Evolutionary conservation across 2,888 invertebrate genomes (phyloP).

Genomic region (Masnerella sp.): DNA sequence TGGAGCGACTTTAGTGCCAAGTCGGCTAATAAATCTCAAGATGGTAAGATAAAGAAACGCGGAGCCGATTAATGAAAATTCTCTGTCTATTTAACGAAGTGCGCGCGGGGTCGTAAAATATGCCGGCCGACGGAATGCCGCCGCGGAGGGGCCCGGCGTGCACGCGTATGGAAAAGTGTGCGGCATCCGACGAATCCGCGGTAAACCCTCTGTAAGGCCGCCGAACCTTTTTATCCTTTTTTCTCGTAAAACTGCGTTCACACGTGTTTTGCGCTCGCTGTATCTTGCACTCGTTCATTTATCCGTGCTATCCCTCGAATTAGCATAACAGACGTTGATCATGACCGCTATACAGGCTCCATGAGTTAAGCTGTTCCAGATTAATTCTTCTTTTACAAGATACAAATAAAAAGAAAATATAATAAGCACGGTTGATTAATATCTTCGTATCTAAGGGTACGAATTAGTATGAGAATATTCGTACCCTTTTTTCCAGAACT

Average conservation of each 20-base stretch:
- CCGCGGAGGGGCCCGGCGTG: constrained; percentile 5
- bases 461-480: too few species aligned
- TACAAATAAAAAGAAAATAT: too few species aligned
- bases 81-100: constrained; percentile 54
- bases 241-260: constrained; percentile 38
- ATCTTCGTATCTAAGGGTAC: too few species aligned
- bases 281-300: constrained; percentile 26
- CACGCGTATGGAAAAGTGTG: constrained; percentile 39
- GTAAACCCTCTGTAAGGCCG: constrained; percentile 25
- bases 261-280: constrained; percentile 40
- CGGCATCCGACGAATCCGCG: constrained; percentile 49
- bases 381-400: too few species aligned
- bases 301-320: constrained; percentile 23
- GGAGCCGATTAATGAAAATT: constrained; percentile 57
- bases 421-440: too few species aligned
- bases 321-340: constrained; percentile 36
- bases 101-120: constrained; percentile 45
- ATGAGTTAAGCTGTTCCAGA: too few species aligned
- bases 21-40: constrained; percentile 50
- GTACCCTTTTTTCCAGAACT: too few species aligned
- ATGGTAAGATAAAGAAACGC: constrained; percentile 55
- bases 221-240: constrained; percentile 27
- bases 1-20: constrained; percentile 40
- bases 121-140: constrained; percentile 37
- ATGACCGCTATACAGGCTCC: too few species aligned